Evolutionary conservation across 1,140 invertebrate genomes (phyloP).

Genomic region (Dreissena polymorpha): DNA sequence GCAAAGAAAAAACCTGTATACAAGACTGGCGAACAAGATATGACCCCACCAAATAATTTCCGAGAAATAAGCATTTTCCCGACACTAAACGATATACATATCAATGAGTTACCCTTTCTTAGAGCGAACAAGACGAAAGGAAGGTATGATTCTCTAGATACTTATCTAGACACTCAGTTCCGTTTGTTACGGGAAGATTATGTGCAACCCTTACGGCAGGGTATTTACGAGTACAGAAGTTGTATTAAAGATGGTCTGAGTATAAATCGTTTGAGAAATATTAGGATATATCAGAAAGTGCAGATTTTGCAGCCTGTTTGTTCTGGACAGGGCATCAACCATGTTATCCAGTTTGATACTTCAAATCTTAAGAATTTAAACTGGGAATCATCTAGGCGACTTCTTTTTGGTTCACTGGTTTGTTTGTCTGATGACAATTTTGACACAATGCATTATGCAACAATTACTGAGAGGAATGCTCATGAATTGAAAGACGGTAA

Average conservation of each 20-base stretch:
- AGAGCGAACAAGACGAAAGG: constrained; percentile 83
- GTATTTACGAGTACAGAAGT: constrained; percentile 68
- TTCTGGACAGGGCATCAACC: constrained; percentile 56
- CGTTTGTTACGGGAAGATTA: constrained; percentile 87
- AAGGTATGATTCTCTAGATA: constrained; percentile 83
- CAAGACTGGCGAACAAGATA: not conserved
- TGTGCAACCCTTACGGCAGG: constrained; percentile 76
- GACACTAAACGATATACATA: constrained; percentile 67
- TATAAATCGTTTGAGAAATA: constrained; percentile 49
- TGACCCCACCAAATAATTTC: constrained; percentile 74
- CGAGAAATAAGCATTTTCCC: constrained; percentile 72
- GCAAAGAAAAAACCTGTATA: not conserved
- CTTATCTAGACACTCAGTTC: constrained; percentile 90
- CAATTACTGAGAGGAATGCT: constrained; percentile 83
- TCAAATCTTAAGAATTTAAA: constrained; percentile 66
- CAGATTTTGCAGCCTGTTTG: constrained; percentile 65
- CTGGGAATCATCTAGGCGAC: constrained; percentile 81
- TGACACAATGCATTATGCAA: constrained; percentile 85
- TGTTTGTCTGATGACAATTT: constrained; percentile 87
- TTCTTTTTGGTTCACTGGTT: constrained; percentile 87
- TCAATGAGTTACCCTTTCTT: constrained; percentile 78
- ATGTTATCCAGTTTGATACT: constrained; percentile 71
- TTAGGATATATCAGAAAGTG: constrained; percentile 69
- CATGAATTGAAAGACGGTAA: constrained; percentile 65
- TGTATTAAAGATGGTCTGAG: constrained; percentile 26